Evolutionary conservation across 2,113 vertebrate genomes (phyloP), one percentile per base, ranked within the genome.

Genomic region (Ptyas mucosa): DNA sequence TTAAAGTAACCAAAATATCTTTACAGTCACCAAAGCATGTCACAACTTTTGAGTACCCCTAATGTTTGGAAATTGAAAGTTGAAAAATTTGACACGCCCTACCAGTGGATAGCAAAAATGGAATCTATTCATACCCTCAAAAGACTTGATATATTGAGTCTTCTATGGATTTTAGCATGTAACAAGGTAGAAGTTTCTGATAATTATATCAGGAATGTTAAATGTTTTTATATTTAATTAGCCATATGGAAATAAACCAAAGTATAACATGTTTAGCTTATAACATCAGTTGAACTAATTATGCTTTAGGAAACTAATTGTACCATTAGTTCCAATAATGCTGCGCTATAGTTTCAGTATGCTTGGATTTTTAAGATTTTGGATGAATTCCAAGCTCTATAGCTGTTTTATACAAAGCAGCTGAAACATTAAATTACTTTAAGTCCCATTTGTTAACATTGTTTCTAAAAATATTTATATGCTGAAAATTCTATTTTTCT

Each of bases 371-470:
- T 89, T 93, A 93, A 94, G 85, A 95, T 2, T 52, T 94, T 95
- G 96, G 93, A 90, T 95, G 21, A 34, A 91, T 87, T 95, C 87
- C 91, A 96, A 52, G 24, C 90, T 94, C 43, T 95, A 93, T 95
- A 91, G 89, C 69, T 54, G 4, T 90, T 94, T 51, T 51, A 11
- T 94, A 14, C 43, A 53, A 90, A 90, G 89, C 94, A 88, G 92
- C 90, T 89, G 8, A 53, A 64, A 39, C 52, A 90, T 81, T 81
- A 52, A 91, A 46, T 21, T 87, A 29, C 85, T 91, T 86, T 21
- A 87, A 94, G 90, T 88, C 89, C 49, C 86, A 26, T 91, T 92
- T 55, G 94, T 57, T 88, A 89, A 61, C 23, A 85, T 64, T 58
- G 43, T 51, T 89, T 93, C 85, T 94, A 93, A 95, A 95, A 95